phyloP scores from a whole-genome alignment of 2,888 invertebrate genomes.

The Choreutis nemorana region DNA sequence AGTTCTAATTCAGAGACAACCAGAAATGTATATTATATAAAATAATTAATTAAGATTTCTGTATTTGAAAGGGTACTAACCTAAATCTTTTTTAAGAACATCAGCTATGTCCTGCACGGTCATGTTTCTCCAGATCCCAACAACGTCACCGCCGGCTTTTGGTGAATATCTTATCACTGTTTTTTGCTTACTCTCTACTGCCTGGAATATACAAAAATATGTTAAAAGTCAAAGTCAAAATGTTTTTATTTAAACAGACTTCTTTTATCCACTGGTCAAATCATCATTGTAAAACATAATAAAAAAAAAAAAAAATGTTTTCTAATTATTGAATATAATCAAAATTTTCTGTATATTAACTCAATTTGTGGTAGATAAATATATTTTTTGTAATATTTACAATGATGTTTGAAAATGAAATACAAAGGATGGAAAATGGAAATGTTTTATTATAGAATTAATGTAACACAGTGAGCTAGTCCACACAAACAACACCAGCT shows the following conservation, averaged over 20 bases:
- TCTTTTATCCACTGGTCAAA: no score
- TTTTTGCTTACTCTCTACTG: conserved; percentile 29
- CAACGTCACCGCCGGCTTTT: conserved; percentile 60
- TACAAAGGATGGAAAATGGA: neutral
- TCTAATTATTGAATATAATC: no score
- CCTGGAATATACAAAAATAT: conserved; percentile 21
- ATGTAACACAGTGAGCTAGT: no score
- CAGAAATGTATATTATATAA: conserved; percentile 2
- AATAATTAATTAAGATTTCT: conserved; percentile 9
- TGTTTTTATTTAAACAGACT: no score
- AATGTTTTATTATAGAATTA: conserved; percentile 2
- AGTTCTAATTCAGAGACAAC: no score
- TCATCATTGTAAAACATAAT: no score
- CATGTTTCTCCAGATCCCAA: conserved; percentile 83
- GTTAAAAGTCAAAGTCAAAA: neutral
- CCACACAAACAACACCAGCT: no score
- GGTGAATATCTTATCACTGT: conserved; percentile 69
- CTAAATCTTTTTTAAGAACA: conserved; percentile 68
- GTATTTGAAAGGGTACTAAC: conserved; percentile 33
- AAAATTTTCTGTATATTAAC: no score
- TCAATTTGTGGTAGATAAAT: no score
- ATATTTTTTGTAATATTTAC: no score
- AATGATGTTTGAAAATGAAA: neutral
- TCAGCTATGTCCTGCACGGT: conserved; percentile 78
- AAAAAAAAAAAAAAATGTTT: no score